Evolutionary conservation across 2,888 invertebrate species (phyloP), one percentile per base, ranked within the genome.

Genomic region (Hydraecia micacea): DNA sequence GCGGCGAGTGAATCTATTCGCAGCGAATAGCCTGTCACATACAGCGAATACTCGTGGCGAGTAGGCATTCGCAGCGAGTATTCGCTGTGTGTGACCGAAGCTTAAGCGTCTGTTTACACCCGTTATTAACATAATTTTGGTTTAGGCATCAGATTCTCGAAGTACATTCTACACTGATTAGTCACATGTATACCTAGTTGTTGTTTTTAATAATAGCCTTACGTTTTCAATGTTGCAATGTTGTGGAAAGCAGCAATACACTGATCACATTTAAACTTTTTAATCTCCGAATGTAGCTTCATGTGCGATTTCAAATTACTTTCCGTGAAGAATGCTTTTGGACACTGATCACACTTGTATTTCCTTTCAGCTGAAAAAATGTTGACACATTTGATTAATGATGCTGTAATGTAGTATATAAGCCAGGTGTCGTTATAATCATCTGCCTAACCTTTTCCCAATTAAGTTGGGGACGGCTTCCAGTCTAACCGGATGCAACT

Each of bases 281-380:
- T 88, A 7, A 76, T 58, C 15, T 49, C 68, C 4, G 63, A 71
- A 81, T 93, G 93, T 36, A 11, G 60, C 70, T 73, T 79, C 73
- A 75, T 78, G 69, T 95, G 94, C 0, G 15, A 4, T 18, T 77
- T 73, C 72, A 94, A 88, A 8, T 28, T 1, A 0, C 3, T 2
- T 39, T 74, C 28, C 5, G 87, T 85, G 25, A 87, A 87, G 86
- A 89, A 95, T 55, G 77, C 77, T 86, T 92, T 94, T 2, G 75
- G 6, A 85, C 95, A 95, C 62, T 86, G 71, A 36, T 93, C 90
- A 88, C 95, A 95, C 89, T 93, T 93, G 77, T 89, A 92, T 76
- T 88, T 90, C 77, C 81, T 91, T 55, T 91, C 91, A 52, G 89
- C 95, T 95, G 87, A 55, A 92, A 91, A 75, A 63, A 25, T 36